phyloP scores from a whole-genome alignment of 2,797 vertebrate species.

The Epinephelus coioides region DNA sequence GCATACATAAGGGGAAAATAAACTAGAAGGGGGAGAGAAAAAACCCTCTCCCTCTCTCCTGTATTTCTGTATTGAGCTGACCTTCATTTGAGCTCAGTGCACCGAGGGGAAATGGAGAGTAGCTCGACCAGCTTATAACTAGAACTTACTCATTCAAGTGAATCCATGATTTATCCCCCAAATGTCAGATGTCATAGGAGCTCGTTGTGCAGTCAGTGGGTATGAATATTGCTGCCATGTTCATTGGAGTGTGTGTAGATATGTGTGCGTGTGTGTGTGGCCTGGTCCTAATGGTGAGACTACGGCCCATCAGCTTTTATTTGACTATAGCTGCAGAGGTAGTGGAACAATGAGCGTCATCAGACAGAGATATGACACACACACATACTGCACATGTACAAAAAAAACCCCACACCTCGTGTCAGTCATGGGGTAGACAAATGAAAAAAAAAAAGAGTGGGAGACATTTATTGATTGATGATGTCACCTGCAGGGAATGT shows the following conservation, averaged over 20 bases:
- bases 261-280: slow-evolving; percentile 44
- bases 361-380: slow-evolving; percentile 45
- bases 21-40: slow-evolving; percentile 27
- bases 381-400: slow-evolving; percentile 24
- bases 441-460: slow-evolving; percentile 12
- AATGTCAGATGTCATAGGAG: slow-evolving; percentile 82
- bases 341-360: slow-evolving; percentile 72
- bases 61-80: slow-evolving; percentile 64
- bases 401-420: slow-evolving; percentile 29
- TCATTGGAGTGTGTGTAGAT: slow-evolving; percentile 63
- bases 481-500: slow-evolving; percentile 77
- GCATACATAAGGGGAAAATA: slow-evolving; percentile 50
- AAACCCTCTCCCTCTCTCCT: slow-evolving; percentile 1
- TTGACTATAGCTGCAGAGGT: slow-evolving; percentile 67
- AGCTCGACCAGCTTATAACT: slow-evolving; percentile 72
- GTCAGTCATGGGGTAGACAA: slow-evolving; percentile 35
- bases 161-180: slow-evolving; percentile 79
- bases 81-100: slow-evolving; percentile 75
- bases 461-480: slow-evolving; percentile 79
- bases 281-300: slow-evolving; percentile 70
- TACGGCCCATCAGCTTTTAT: slow-evolving; percentile 81
- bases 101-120: slow-evolving; percentile 64
- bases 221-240: slow-evolving; percentile 77
- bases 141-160: slow-evolving; percentile 78
- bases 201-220: slow-evolving; percentile 76